A percentile compares a stretch with the other conserved stretches of the same genome.
Conservation (phyloP, 2,888 invertebrate genomes). For the Parelbella ahira region DNA sequence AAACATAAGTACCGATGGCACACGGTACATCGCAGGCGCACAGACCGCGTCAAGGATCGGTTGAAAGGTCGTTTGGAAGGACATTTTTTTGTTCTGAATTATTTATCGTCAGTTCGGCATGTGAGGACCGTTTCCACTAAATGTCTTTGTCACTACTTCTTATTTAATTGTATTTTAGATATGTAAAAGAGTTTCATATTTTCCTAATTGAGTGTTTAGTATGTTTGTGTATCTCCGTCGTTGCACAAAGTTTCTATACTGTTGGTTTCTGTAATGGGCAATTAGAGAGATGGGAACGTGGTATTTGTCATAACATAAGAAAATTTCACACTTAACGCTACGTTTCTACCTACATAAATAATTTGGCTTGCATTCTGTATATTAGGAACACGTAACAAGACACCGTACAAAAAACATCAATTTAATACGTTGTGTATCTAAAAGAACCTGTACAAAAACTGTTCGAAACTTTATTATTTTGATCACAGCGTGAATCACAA, state of each 20-base stretch:
- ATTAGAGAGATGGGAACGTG: no score
- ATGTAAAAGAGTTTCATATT: slow-evolving; percentile 1
- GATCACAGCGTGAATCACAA: slow-evolving; percentile 76
- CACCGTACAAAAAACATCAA: slow-evolving; percentile 49
- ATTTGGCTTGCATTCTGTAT: slow-evolving; percentile 48
- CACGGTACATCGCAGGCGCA: slow-evolving; percentile 52
- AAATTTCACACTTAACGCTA: no score
- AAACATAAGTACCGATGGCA: slow-evolving; percentile 65
- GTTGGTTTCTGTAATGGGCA: no score
- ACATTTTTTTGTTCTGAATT: slow-evolving; percentile 61
- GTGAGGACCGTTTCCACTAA: slow-evolving; percentile 31
- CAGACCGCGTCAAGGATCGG: slow-evolving; percentile 46
- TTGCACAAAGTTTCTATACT: no score
- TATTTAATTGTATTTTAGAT: no score
- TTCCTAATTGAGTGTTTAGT: no score
- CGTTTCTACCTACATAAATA: neutral
- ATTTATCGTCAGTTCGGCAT: slow-evolving; percentile 45
- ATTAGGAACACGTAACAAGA: slow-evolving; percentile 50
- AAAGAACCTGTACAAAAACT: slow-evolving; percentile 74
- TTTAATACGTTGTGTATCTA: slow-evolving; percentile 53
- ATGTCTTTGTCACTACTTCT: slow-evolving; percentile 21
- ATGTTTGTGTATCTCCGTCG: no score
- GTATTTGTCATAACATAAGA: no score
- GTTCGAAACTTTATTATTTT: slow-evolving; percentile 73
- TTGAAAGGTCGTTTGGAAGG: slow-evolving; percentile 70